phyloP scores from a whole-genome alignment of 2,113 vertebrate genomes.

The Colius striatus region DNA sequence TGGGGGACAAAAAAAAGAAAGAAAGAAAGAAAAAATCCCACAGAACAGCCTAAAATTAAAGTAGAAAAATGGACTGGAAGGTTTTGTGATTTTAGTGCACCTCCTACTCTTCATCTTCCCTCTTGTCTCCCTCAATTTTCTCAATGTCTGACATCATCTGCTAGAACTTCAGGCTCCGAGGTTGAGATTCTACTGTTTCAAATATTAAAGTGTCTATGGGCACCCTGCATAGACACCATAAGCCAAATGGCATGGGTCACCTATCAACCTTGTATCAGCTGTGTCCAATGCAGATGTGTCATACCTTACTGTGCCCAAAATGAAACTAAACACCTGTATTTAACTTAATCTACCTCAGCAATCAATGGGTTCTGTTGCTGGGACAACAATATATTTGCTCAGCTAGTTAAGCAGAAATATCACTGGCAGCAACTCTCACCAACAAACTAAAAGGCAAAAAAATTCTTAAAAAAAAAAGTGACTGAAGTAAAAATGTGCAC shows the following conservation, averaged over 20 bases:
- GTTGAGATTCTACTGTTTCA: background rate
- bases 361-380: background rate
- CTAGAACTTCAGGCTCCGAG: background rate
- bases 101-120: background rate
- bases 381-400: background rate
- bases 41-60: background rate
- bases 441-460: background rate
- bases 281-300: background rate
- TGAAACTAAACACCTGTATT: background rate
- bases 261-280: background rate
- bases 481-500: background rate
- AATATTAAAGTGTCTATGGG: background rate
- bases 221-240: background rate
- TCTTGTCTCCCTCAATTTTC: background rate
- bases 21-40: background rate
- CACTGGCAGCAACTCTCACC: background rate
- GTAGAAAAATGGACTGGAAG: background rate
- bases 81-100: background rate
- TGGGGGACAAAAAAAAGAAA: background rate
- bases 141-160: background rate
- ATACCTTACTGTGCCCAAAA: background rate
- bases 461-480: background rate
- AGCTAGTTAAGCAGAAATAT: background rate
- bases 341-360: background rate
- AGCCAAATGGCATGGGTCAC: background rate